Evolutionary conservation across 2,113 vertebrate species (phyloP), one percentile per base, ranked within the genome.

Genomic region (Hippocampus abdominalis): DNA sequence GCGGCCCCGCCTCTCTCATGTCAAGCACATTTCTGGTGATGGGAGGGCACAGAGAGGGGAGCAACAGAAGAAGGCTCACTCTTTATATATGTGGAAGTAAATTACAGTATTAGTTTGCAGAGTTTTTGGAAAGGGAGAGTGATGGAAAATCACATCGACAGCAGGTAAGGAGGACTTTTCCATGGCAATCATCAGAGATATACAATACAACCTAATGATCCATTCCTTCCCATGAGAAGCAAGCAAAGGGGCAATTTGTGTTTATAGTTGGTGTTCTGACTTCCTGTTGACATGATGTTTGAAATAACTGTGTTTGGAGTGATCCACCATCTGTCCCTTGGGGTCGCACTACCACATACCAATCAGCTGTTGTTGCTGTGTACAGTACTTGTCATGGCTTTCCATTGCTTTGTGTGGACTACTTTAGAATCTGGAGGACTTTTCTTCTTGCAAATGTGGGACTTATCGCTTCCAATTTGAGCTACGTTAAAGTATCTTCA

Each of bases 211-310:
- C 12, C 54, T 56, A 23, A 10, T 64, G 64, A 66, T 71, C 27
- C 8, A 4, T 11, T 54, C 63, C 69, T 54, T 66, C 56, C 59
- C 64, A 64, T 76, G 59, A 71, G 78, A 69, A 66, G 71, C 53
- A 64, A 79, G 68, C 70, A 57, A 57, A 75, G 60, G 60, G 62
- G 72, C 71, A 76, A 72, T 60, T 71, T 77, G 54, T 85, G 78
- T 81, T 87, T 82, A 77, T 78, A 70, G 74, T 72, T 75, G 77
- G 64, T 67, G 40, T 69, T 15, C 29, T 48, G 49, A 79, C 77
- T 61, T 84, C 72, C 81, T 88, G 86, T 85, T 89, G 83, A 84
- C 83, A 85, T 75, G 72, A 66, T 64, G 76, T 86, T 87, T 67
- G 78, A 90, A 89, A 88, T 86, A 88, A 82, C 83, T 76, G 72